Base-by-base conservation (phyloP, 2,888 invertebrate genomes). In the Mythimna lalbum region DNA sequence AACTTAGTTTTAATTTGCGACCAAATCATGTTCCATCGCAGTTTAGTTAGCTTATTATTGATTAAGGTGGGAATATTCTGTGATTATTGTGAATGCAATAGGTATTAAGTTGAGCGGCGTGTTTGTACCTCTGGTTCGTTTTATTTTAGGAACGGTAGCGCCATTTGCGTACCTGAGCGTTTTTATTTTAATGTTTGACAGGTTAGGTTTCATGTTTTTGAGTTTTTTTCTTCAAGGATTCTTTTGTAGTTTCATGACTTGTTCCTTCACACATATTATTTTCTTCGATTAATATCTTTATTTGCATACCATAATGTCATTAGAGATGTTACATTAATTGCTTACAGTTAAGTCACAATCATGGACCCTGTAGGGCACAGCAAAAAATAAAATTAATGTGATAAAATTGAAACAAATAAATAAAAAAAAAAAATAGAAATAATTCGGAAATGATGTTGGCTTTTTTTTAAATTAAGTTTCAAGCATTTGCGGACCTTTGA, bases 51-150 rank as follows among this genome's bases (percentile, higher is more conserved):
- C 49, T 57, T 57, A 57, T 76, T 43, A n/a, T 69, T 63, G 14
- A 39, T 39, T 72, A 69, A 69, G 72, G 52, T 12, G 71, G 72
- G 68, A 71, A 73, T 81, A 67, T 81, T 84, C 84, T 84, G 84
- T 84, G 84, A 84, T 84, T 63, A 76, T 73, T 85, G 79, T 85
- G 77, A 81, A 85, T 85, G 79, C 83, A 69, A 63, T 76, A 79
- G 77, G 4, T 65, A 2, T 67, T 81, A 85, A 76, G 76, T 75
- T 76, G 39, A 39, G 60, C 17, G 59, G 59, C 33, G 63, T 4
- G 63, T 56, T 36, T 65, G 68, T 47, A 47, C 47, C 55, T 56
- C 21, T 21, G 49, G 49, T 62, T 55, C 55, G 21, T 59, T 63
- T 57, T 67, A 23, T 43, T 27, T 59, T 50, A 76, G 23, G 57